Percentiles rank a stretch among this genome's conserved stretches.
Conservation (phyloP, 2,797 vertebrate species). For the Takifugu ocellatus region DNA sequence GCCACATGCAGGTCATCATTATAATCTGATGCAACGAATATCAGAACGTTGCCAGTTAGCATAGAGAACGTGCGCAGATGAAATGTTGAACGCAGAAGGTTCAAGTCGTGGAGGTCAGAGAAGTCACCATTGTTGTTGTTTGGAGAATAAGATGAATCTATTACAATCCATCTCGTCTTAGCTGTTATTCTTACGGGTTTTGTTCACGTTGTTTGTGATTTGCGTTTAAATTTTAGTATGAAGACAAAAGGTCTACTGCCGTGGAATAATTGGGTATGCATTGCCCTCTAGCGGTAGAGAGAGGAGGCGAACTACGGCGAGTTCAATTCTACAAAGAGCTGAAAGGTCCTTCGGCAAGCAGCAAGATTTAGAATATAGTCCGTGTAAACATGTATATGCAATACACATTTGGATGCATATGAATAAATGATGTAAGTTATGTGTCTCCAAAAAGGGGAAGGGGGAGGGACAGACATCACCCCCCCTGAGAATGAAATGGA, state of each 20-base stretch:
- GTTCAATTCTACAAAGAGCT: neutral
- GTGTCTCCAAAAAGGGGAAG: slow-evolving; percentile 30
- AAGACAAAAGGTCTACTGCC: neutral
- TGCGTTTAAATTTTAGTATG: slow-evolving; percentile 46
- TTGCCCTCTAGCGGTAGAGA: slow-evolving; percentile 64
- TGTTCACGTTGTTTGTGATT: slow-evolving; percentile 49
- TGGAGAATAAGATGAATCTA: slow-evolving; percentile 12
- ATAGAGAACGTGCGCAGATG: slow-evolving; percentile 9
- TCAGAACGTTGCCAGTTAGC: slow-evolving; percentile 29
- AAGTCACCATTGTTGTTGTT: slow-evolving; percentile 21
- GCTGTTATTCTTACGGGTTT: slow-evolving; percentile 43
- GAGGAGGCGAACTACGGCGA: neutral
- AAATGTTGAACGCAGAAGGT: slow-evolving; percentile 11
- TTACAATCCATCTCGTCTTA: slow-evolving; percentile 36
- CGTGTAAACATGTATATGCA: neutral
- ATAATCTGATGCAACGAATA: slow-evolving; percentile 53
- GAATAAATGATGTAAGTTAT: slow-evolving; percentile 56
- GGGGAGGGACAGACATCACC: slow-evolving; percentile 22
- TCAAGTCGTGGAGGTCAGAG: slow-evolving; percentile 37
- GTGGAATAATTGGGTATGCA: slow-evolving; percentile 48
- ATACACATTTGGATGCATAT: slow-evolving; percentile 17
- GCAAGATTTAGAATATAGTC: slow-evolving; percentile 16
- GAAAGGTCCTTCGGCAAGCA: slow-evolving; percentile 14
- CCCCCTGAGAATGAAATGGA: slow-evolving; percentile 36
- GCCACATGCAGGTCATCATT: slow-evolving; percentile 45